Evolutionary conservation across 2,888 invertebrate species (phyloP), one percentile per base, ranked within the genome.

Genomic region (Augochlorella aurata): DNA sequence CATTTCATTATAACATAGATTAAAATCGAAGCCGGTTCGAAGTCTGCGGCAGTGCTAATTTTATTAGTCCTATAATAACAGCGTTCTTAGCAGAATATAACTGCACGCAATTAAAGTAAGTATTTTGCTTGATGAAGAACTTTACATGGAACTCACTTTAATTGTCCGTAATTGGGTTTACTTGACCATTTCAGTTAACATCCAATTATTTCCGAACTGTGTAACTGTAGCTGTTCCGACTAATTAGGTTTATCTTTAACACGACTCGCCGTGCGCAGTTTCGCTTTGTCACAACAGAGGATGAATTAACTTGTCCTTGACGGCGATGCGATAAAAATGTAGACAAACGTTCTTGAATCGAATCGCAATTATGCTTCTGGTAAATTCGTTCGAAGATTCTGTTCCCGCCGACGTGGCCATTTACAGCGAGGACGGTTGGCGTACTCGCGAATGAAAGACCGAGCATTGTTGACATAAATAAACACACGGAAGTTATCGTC

Each of bases 401-500:
- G 54, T 24, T 7, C 54, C 38, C 38, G 38, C 7, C 38, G 38
- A 5, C 38, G 5, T 4, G 5, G 38, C 5, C 4, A 38, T 38
- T 38, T 7, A 7, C 38, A 38, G 38, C 38, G 38, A 38, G 38
- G 38, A 38, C 4, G 3, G 38, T 38, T 38, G 38, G 38, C 38
- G 54, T 14, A 24, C 0, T 21, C 7, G 21, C 54, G 14, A n/a
- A 58, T n/a, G 50, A n/a, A 47, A 29, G 54, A 18, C 45, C 54
- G n/a, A 38, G 45, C 38, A 49, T 70, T 58, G 21, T 49, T 50
- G 16, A 61, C 50, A 67, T 18, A 65, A 78, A n/a, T 44, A 73
- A 63, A 14, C 63, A 82, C 58, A 38, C 67, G 71, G 67, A 77
- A 74, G 49, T 52, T 61, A 21, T 58, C 21, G 29, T 7, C 21